Evolutionary conservation across 2,113 vertebrate species (phyloP).

Genomic region (Chaenocephalus aceratus): DNA sequence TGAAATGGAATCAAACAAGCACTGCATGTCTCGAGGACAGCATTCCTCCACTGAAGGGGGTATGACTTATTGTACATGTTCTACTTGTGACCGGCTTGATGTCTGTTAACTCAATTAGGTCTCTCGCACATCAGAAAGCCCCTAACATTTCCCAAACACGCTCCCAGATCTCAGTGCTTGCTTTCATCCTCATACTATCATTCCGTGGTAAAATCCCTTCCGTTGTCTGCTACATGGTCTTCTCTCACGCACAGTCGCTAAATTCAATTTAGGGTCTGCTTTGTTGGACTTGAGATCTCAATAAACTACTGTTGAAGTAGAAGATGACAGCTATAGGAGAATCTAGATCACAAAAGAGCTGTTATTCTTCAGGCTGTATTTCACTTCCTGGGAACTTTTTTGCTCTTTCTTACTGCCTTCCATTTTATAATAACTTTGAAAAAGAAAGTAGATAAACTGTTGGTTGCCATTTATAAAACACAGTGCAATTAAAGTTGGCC

Average conservation of each 20-base stretch:
- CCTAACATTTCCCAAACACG: slow-evolving; percentile 18
- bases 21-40: background rate
- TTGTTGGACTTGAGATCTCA: slow-evolving; percentile 46
- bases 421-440: too few relatives aligned
- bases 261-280: slow-evolving; percentile 11
- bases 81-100: slow-evolving; percentile 8
- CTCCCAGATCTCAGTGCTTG: slow-evolving; percentile 26
- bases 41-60: background rate
- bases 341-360: slow-evolving; percentile 1
- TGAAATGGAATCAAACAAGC: background rate
- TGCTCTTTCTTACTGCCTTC: too few relatives aligned
- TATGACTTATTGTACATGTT: background rate
- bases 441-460: too few relatives aligned
- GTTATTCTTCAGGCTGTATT: background rate
- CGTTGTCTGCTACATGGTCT: slow-evolving; percentile 28
- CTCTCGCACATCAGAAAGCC: slow-evolving; percentile 39
- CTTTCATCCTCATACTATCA: slow-evolving; percentile 36
- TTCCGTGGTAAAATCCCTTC: slow-evolving; percentile 8
- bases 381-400: background rate
- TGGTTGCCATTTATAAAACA: too few relatives aligned
- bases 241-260: slow-evolving; percentile 32
- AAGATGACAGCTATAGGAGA: slow-evolving; percentile 7
- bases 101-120: slow-evolving; percentile 62
- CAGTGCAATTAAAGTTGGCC: too few relatives aligned
- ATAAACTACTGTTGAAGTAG: background rate